Evolutionary conservation across 2,888 invertebrate species (phyloP), one percentile per base, ranked within the genome.

Genomic region (Nysson spinosus): DNA sequence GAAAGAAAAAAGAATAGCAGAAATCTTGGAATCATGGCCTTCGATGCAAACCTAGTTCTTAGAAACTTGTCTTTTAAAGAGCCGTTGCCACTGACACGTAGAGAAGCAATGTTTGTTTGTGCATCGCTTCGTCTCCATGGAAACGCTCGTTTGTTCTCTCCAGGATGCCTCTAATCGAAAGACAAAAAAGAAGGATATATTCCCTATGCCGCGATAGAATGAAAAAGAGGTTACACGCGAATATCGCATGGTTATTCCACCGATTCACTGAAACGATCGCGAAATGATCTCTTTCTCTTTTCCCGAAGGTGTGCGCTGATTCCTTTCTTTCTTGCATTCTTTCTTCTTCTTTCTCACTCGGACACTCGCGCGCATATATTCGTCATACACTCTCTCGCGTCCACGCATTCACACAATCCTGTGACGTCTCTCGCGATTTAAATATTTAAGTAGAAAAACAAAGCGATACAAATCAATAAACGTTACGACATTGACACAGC

Each of bases 401-500:
- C 46, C 9, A 24, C n/a, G 20, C 14, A 14, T n/a, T 37, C 35
- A 35, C 46, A 30, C 24, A 11, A 40, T 24, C 28, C 3, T 16
- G 17, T 6, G 9, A 4, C 12, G 42, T 2, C 11, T 9, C 14
- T 17, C 20, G 0, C 35, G 9, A 11, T 26, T n/a, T 28, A 66
- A 72, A 69, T 68, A 75, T 72, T 71, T 69, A 72, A 75, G 70
- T 76, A 67, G 69, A 72, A 73, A 79, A 80, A 77, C n/a, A 73
- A 72, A 71, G 42, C 65, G 62, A 69, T 74, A 74, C 50, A 73
- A 81, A 80, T 77, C 73, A 80, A 78, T 73, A 80, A 74, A 76
- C 77, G 72, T 79, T 78, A 80, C 76, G 77, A 80, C 69, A 73
- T 77, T 75, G 79, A 81, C 83, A 81, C 82, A 83, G 83, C 81